phyloP scores from a whole-genome alignment of 2,797 vertebrate genomes.

The Rhinophrynus dorsalis region DNA sequence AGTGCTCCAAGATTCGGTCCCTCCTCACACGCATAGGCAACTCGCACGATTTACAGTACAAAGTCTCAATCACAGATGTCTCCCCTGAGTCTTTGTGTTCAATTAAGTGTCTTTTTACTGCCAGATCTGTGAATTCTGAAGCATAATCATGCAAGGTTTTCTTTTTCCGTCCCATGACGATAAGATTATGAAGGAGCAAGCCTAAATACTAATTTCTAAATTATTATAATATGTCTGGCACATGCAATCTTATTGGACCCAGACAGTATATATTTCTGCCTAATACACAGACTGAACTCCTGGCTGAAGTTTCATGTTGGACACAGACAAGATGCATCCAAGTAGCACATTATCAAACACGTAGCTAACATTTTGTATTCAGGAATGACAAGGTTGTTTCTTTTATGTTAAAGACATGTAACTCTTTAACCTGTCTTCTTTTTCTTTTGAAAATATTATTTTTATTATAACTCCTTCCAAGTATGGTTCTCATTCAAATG shows the following conservation, averaged over 20 bases:
- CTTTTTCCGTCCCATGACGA: constrained; percentile 57
- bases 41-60: constrained; percentile 59
- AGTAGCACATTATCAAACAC: neutral
- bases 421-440: too few species aligned
- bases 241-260: too few species aligned
- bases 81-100: constrained; percentile 48
- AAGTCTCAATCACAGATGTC: constrained; percentile 53
- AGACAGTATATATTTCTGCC: too few species aligned
- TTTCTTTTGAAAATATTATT: too few species aligned
- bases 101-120: constrained; percentile 53
- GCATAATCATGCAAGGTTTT: constrained; percentile 55
- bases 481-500: too few species aligned
- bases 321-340: neutral
- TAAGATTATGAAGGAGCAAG: neutral
- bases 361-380: too few species aligned
- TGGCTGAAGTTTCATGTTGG: neutral
- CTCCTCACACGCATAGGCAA: constrained; percentile 57
- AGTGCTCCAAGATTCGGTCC: constrained; percentile 59
- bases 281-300: neutral
- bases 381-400: too few species aligned
- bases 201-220: too few species aligned
- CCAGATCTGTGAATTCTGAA: constrained; percentile 58
- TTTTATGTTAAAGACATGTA: too few species aligned
- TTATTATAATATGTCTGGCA: too few species aligned
- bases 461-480: too few species aligned